Base-by-base conservation (phyloP, 2,888 invertebrate genomes). In the Pristionchus fissidentatus region DNA sequence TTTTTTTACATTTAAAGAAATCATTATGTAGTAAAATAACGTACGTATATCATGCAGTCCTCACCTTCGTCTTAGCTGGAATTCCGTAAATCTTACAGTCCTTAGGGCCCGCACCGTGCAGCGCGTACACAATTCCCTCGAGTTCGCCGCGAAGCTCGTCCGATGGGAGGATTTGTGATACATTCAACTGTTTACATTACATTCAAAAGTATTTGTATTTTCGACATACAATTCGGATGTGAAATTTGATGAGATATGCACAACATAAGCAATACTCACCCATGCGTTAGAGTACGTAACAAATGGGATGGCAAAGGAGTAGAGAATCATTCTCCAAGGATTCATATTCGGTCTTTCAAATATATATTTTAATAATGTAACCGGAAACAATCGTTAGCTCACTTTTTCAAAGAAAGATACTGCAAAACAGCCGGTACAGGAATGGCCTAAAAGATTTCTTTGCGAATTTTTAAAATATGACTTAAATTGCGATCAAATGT, bases 331-430 rank as follows among this genome's bases (percentile, higher is more conserved):
- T 15, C 5, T 62, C 3, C n/a, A 38, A 62, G 19, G 22, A 35
- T 62, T 5, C 15, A 38, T 5, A 35, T 3, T 35, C 62, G 29
- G 35, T 22, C 29, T 38, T 35, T 32, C 4, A 62, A 32, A 15
- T 32, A 2, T 60, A 29, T 32, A 3, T 32, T 60, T 60, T n/a
- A 1, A 32, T 32, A 29, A 60, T 1, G 5, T 32, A 29, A 3
- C 29, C 13, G 60, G 4, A n/a, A 4, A 19, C 0, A 29, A 29
- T 60, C 57, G 15, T 10, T 60, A 29, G 57, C 3, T 35, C 10
- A 62, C 62, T 38, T 62, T 15, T 62, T 10, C 62, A 62, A 38
- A 19, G 62, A 62, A 19, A 62, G 62, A 38, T 62, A 62, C 38
- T 62, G 62, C 5, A 62, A 38, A 19, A 62, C 38, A 4, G 35